These are phyloP conservation scores for Orthosia incerta DNA, from an alignment of 2,888 invertebrate species.

Conservation along the genomic window DNA sequence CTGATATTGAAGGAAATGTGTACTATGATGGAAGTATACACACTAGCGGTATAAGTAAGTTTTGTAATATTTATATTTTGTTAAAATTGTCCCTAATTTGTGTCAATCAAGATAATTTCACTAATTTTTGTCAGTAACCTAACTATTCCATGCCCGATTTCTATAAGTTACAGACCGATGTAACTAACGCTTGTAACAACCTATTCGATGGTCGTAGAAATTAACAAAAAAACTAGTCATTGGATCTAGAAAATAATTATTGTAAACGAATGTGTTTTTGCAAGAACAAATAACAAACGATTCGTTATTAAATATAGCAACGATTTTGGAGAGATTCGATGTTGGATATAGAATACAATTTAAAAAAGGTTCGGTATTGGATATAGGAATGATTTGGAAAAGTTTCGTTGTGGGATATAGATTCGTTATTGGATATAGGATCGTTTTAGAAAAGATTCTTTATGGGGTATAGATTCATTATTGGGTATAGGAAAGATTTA, in stretches of 20 bases:
- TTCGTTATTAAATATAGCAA: neutral
- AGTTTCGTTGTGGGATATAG: too few relatives aligned
- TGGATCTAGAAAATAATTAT: too few relatives aligned
- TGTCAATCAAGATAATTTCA: neutral
- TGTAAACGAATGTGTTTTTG: too few relatives aligned
- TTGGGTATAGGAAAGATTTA: too few relatives aligned
- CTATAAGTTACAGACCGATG: neutral
- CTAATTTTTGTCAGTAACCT: neutral
- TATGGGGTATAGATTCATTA: too few relatives aligned
- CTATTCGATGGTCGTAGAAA: neutral
- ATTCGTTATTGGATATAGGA: too few relatives aligned
- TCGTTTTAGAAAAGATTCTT: too few relatives aligned
- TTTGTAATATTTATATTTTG: neutral
- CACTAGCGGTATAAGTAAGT: constrained; percentile 77
- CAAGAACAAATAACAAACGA: neutral
- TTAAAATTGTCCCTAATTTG: neutral
- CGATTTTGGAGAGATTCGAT: too few relatives aligned
- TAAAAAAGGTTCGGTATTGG: too few relatives aligned
- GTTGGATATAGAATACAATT: neutral
- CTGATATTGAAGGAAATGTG: constrained; percentile 82
- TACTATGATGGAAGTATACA: constrained; percentile 86
- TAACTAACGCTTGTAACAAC: neutral
- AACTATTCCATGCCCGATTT: neutral
- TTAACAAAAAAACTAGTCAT: neutral
- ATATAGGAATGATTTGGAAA: too few relatives aligned